These are phyloP conservation scores for Lagorchestes hirsutus DNA, from an alignment of 2,797 vertebrate species.

Conservation along the genomic window DNA sequence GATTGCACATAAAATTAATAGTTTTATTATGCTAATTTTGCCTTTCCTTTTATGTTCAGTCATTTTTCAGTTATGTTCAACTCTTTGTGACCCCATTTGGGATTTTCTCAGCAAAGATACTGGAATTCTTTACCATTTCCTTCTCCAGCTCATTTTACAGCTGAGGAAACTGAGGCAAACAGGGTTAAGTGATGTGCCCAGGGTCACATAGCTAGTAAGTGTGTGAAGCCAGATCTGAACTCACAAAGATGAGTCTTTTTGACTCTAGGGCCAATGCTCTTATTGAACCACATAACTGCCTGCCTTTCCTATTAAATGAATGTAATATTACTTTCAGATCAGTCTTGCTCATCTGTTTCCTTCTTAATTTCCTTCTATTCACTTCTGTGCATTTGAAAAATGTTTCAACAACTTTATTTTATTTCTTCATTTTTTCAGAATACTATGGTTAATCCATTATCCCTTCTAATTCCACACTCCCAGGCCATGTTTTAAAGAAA, in stretches of 20 bases:
- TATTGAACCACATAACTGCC: too few species aligned
- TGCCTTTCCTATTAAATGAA: too few species aligned
- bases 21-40: not conserved
- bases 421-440: too few species aligned
- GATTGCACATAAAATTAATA: not conserved
- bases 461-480: too few species aligned
- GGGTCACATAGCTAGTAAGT: not conserved
- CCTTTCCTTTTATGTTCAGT: not conserved
- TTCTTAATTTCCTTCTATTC: too few species aligned
- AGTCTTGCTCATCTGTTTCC: too few species aligned
- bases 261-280: not conserved
- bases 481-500: too few species aligned
- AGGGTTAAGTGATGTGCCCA: not conserved
- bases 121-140: not conserved
- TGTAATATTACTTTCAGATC: too few species aligned
- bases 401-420: too few species aligned
- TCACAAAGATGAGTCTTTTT: not conserved
- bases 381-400: too few species aligned
- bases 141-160: not conserved
- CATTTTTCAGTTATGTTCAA: not conserved
- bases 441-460: too few species aligned
- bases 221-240: not conserved
- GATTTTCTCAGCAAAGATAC: not conserved
- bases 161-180: not conserved
- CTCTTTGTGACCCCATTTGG: not conserved